Evolutionary conservation across 2,797 vertebrate species (phyloP).

Genomic region (Diceros bicornis): DNA sequence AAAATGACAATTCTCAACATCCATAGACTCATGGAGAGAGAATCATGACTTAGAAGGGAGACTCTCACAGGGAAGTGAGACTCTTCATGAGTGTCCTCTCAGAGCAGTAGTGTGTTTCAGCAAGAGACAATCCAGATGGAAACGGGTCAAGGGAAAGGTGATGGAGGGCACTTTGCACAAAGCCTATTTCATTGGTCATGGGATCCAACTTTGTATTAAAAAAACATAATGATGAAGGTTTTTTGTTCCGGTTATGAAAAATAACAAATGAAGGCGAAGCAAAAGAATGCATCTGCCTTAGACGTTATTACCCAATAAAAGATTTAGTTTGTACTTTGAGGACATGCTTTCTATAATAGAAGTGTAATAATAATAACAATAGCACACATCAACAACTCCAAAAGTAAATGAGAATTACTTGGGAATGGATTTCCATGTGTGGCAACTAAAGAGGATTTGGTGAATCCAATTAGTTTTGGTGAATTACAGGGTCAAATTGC

Average conservation of each 20-base stretch:
- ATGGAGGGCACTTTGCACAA: neutral
- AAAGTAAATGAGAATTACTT: neutral
- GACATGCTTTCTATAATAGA: neutral
- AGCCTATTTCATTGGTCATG: neutral
- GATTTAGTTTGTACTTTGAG: neutral
- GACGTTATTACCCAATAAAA: neutral
- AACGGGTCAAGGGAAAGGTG: neutral
- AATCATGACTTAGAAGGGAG: neutral
- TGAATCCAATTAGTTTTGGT: slow-evolving; percentile 11
- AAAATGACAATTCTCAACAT: neutral
- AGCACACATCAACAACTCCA: neutral
- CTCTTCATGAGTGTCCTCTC: neutral
- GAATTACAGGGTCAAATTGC: slow-evolving; percentile 47
- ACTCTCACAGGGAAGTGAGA: neutral
- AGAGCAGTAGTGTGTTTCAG: neutral
- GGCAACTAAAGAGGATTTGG: neutral
- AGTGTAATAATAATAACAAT: neutral
- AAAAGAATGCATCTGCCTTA: neutral
- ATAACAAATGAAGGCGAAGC: neutral
- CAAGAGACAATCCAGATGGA: neutral
- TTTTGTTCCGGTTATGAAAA: slow-evolving; percentile 47
- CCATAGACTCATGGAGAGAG: neutral
- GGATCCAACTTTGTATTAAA: neutral
- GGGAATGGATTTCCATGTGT: neutral
- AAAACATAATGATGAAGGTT: neutral